Evolutionary conservation across 2,797 vertebrate species (phyloP).

Genomic region (Aratinga solstitialis): DNA sequence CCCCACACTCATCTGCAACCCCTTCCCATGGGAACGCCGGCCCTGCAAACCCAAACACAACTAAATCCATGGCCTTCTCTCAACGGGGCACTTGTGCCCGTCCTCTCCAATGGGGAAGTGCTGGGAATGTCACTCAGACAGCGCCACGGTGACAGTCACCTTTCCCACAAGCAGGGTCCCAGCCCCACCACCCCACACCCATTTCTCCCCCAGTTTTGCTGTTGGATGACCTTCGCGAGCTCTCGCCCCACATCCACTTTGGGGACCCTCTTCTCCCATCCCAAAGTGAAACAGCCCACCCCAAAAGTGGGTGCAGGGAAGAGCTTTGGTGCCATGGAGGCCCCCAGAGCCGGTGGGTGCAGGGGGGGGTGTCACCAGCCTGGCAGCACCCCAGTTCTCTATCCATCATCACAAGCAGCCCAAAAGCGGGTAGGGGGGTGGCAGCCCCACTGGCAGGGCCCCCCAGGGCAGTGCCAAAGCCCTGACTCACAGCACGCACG

Average conservation of each 20-base stretch:
- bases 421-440: rapidly evolving
- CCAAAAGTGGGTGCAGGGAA: rapidly evolving
- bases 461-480: constrained; percentile 50
- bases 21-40: not conserved
- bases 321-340: not conserved
- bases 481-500: constrained; percentile 60
- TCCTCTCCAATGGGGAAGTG: not conserved
- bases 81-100: rapidly evolving
- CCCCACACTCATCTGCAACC: not conserved
- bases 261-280: not conserved
- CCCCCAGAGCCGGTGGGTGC: rapidly evolving
- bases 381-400: not conserved
- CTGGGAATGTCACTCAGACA: rapidly evolving
- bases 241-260: rapidly evolving
- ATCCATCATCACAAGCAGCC: not conserved
- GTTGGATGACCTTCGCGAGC: not conserved
- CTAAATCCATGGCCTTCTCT: not conserved
- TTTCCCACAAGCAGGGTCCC: not conserved
- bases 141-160: not conserved
- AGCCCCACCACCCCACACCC: not conserved
- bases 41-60: not conserved
- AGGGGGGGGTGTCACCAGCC: not conserved
- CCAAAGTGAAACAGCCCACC: rapidly evolving
- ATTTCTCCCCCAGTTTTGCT: not conserved
- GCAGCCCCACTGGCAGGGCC: not conserved